Base-by-base conservation (phyloP, 2,113 vertebrate species). In the Furnarius figulus region DNA sequence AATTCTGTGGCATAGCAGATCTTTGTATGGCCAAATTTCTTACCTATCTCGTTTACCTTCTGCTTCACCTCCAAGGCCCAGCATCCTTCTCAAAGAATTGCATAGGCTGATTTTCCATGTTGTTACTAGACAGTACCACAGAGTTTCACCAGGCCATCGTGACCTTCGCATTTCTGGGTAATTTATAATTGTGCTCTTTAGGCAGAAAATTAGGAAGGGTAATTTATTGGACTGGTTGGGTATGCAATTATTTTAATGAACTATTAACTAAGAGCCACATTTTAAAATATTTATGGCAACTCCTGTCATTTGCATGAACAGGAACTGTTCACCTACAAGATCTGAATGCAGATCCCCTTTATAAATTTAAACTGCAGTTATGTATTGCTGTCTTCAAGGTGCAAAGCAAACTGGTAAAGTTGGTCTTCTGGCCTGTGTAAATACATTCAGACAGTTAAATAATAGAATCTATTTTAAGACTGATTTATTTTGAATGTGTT, bases 41-140 rank as follows among this genome's bases (percentile, higher is more conserved):
- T 30, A 66, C 13, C 18, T 63, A 25, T 11, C n/a, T 78, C 0
- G 0, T 20, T 44, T 37, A 67, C 5, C 20, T 61, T 58, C 16
- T 39, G 11, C 8, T 50, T 73, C 9, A 65, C 20, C 19, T 47
- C 58, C 37, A 85, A 33, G 40, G 55, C 24, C 37, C 39, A 61
- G 10, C 1, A 56, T n/a, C 31, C 6, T 72, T 81, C 37, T 40
- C 15, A 46, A 73, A 33, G 10, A 61, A 40, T 9, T 6, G 3
- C 18, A 44, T 1, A 49, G 30, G 14, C 6, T 47, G 21, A 16
- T 62, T 73, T 50, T 88, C 13, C 5, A 5, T 53, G 20, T 15
- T 67, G 12, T 27, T 85, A 61, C 40, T 20, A 16, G 33, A 28
- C 5, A 21, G 14, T 20, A 58, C 18, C 22, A 39, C 14, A 37